These are phyloP conservation scores for Paracentrotus lividus DNA, from an alignment of 53 echinoderm and acorn worm species.

Conservation along the genomic window DNA sequence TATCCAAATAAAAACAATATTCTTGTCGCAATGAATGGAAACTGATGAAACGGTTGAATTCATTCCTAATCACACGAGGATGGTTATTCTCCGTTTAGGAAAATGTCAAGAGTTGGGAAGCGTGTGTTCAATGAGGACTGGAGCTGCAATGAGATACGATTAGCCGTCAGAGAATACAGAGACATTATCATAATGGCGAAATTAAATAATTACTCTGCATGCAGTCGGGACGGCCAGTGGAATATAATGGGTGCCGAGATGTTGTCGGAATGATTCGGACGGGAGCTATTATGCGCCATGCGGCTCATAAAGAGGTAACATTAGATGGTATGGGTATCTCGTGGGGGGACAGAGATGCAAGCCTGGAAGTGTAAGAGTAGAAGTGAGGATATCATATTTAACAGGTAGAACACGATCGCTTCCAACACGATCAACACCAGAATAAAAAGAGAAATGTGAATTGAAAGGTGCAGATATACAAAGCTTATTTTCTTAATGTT, in stretches of 20 bases:
- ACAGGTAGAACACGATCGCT: background rate
- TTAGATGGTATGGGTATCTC: constrained; percentile 29
- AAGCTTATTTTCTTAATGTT: background rate
- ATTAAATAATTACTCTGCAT: constrained; percentile 65
- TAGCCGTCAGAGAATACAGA: constrained; percentile 2
- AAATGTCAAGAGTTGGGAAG: background rate
- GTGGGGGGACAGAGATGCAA: background rate
- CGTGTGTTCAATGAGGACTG: constrained; percentile 18
- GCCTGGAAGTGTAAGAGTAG: too few species aligned
- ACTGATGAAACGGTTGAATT: background rate
- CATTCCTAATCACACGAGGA: background rate
- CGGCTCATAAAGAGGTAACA: constrained; percentile 34
- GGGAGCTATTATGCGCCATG: constrained; percentile 43
- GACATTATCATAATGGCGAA: constrained; percentile 65
- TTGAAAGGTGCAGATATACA: background rate
- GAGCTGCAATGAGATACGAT: constrained; percentile 20
- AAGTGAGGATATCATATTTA: background rate
- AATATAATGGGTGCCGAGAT: constrained; percentile 45
- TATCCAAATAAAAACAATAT: background rate
- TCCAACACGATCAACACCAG: background rate
- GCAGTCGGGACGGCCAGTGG: constrained; percentile 3
- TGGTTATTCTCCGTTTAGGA: constrained; percentile 34
- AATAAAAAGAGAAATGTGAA: background rate
- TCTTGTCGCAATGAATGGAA: background rate
- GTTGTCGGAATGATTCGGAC: background rate